phyloP scores from a whole-genome alignment of 2,888 invertebrate species.

The Trachelus troglodyta region DNA sequence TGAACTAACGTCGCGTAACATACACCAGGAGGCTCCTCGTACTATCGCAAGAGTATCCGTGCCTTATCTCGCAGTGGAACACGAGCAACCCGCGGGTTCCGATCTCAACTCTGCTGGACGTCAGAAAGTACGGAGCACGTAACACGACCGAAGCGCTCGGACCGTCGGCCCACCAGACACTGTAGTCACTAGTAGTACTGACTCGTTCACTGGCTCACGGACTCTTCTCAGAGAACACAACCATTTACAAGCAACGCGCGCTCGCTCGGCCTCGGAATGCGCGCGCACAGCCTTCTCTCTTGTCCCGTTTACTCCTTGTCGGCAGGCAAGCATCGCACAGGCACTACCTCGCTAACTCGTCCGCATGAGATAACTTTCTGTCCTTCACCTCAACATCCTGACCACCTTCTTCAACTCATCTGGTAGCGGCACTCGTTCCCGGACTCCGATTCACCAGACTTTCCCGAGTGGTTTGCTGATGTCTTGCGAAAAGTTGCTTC shows the following conservation, averaged over 20 bases:
- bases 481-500: not conserved
- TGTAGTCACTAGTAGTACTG: not conserved
- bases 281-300: conserved; percentile 38
- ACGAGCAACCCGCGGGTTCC: not conserved
- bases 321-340: not conserved
- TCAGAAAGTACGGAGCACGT: not conserved
- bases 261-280: conserved; percentile 32
- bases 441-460: not conserved
- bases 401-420: not conserved
- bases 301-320: not conserved
- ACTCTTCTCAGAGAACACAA: conserved; percentile 45
- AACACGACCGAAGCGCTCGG: not conserved
- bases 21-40: not conserved
- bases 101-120: not conserved
- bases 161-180: not conserved
- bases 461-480: not conserved
- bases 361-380: not conserved
- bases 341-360: not conserved
- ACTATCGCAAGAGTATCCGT: not conserved
- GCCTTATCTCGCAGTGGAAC: not conserved
- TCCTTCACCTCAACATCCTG: not conserved
- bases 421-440: not conserved
- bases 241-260: conserved; percentile 47
- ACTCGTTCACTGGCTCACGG: not conserved
- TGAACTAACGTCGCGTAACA: not conserved